Evolutionary conservation across 2,797 vertebrate genomes (phyloP).

Genomic region (Serranus cabrilla): DNA sequence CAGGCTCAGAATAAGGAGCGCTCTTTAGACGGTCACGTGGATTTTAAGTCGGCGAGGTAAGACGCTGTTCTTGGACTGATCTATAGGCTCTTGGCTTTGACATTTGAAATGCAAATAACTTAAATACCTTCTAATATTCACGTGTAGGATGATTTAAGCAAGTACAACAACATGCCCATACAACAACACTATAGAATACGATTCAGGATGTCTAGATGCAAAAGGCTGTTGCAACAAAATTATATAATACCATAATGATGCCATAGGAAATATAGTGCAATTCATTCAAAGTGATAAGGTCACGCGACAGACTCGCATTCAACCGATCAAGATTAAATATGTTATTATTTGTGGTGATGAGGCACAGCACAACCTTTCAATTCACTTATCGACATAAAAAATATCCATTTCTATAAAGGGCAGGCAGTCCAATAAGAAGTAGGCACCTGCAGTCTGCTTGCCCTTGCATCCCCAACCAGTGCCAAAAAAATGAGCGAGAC

Average conservation of each 20-base stretch:
- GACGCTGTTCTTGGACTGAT: conserved; percentile 60
- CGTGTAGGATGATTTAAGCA: not conserved
- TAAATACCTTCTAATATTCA: not conserved
- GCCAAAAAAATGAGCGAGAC: conserved; percentile 36
- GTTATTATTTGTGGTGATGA: not conserved
- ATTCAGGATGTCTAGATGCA: not conserved
- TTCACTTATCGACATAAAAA: not conserved
- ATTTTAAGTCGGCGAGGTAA: conserved; percentile 64
- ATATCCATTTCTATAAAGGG: not conserved
- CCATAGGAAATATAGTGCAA: conserved; percentile 11
- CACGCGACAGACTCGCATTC: not conserved
- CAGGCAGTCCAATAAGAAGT: not conserved
- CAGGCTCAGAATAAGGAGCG: conserved; percentile 47
- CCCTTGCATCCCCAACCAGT: conserved; percentile 54
- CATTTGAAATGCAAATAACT: conserved; percentile 10
- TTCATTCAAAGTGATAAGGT: conserved; percentile 8
- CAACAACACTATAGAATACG: not conserved
- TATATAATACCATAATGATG: conserved; percentile 54
- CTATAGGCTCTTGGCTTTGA: conserved; percentile 19
- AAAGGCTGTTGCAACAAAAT: conserved; percentile 33
- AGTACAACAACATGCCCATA: too few relatives aligned
- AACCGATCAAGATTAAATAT: not conserved
- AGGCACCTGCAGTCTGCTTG: conserved; percentile 55
- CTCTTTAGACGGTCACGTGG: conserved; percentile 73
- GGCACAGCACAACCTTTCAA: not conserved